These are phyloP conservation scores for Drosophila hydei DNA, from an alignment of 1,140 invertebrate species.

Conservation along the genomic window DNA sequence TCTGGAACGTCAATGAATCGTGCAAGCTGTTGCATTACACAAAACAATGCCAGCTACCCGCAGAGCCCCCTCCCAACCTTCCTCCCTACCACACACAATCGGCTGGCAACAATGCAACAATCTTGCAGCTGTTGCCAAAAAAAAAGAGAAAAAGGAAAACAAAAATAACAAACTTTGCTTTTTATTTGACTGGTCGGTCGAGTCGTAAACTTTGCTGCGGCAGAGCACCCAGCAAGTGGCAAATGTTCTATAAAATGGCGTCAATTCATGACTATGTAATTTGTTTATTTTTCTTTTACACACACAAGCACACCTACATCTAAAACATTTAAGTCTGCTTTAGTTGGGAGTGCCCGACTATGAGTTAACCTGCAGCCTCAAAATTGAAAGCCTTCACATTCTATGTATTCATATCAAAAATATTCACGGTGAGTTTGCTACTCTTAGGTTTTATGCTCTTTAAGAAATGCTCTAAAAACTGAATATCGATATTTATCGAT, in stretches of 20 bases:
- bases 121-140: constrained; percentile 48
- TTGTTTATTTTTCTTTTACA: constrained; percentile 5
- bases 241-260: constrained; percentile 9
- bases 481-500: too few relatives aligned
- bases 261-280: constrained; percentile 8
- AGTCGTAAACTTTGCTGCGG: constrained; percentile 33
- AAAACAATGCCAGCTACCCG: not conserved
- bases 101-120: constrained; percentile 33
- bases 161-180: constrained; percentile 34
- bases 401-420: too few relatives aligned
- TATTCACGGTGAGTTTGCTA: too few relatives aligned
- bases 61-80: not conserved
- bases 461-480: too few relatives aligned
- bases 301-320: too few relatives aligned
- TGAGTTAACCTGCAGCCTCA: too few relatives aligned
- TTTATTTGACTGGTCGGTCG: constrained; percentile 34
- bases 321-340: too few relatives aligned
- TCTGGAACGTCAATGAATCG: constrained; percentile 31
- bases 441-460: too few relatives aligned
- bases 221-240: not conserved
- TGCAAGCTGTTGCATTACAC: constrained; percentile 35
- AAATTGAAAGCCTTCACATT: too few relatives aligned
- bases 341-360: too few relatives aligned
- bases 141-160: too few relatives aligned
- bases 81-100: not conserved